Evolutionary conservation across 2,888 invertebrate genomes (phyloP), one percentile per base, ranked within the genome.

Genomic region (Chaetogeoica ovagalla): DNA sequence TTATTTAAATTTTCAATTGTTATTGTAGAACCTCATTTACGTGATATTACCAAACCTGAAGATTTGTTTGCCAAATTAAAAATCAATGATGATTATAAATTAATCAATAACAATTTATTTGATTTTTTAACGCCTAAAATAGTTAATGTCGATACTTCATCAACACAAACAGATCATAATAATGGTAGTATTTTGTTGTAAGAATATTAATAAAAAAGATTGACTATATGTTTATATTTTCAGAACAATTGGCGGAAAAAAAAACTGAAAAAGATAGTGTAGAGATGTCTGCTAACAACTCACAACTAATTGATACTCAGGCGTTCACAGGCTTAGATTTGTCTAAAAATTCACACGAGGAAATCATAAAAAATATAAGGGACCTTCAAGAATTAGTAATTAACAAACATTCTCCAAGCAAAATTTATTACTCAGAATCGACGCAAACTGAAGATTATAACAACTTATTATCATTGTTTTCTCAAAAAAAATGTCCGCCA

Each of bases 31-130:
- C 19, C 66, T 59, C 19, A 23, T 68, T 11, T 43, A 30, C 66
- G 43, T 43, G 19, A 66, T 17, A 43, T 75, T 59, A 66, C 66
- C 7, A 75, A 75, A 68, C 75, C 75, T 7, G 75, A 75, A 75
- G 8, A 68, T 76, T 59, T 68, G 30, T 76, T 48, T 68, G n/a
- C 59, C 30, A 59, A 76, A n/a, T 43, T 74, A 57, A 55, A 57
- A 52, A 19, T 55, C 17, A 65, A 57, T 39, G 55, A 74, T 55
- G 43, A 63, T 23, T 72, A 74, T 63, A 8, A 55, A 74, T 17
- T 63, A 48, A 60, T 59, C 43, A 23, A 30, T 68, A 59, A 17
- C 0, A 66, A 39, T 68, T n/a, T 62, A 59, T 48, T 52, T 68
- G 30, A 66, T 48, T 9, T 76, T 68, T 43, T 21, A 7, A 60